A percentile compares a stretch with the other conserved stretches of the same genome.
Evolutionary conservation across 2,797 vertebrate genomes (phyloP).

Genomic region (Chanos chanos): DNA sequence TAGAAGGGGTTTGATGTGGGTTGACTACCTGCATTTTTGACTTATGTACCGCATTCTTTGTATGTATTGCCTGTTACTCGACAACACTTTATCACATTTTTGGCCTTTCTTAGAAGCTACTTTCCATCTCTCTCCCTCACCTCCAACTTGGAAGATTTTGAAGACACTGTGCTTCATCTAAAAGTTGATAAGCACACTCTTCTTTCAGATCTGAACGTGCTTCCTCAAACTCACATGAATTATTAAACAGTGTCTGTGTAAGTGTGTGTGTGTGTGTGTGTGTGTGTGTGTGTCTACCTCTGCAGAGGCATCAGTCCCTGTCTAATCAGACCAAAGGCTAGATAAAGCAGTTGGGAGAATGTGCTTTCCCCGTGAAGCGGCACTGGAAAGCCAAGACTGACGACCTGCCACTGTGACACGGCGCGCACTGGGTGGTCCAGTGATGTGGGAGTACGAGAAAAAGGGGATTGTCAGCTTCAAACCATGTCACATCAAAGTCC

Average conservation of each 20-base stretch:
- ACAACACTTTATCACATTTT: too few species aligned
- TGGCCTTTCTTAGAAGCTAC: too few species aligned
- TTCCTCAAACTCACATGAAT: constrained; percentile 29
- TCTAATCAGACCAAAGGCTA: constrained; percentile 41
- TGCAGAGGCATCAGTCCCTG: constrained; percentile 37
- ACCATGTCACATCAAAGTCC: constrained; percentile 42
- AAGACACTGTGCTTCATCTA: constrained; percentile 7
- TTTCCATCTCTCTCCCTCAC: too few species aligned
- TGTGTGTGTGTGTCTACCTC: constrained; percentile 20
- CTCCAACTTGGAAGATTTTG: neutral
- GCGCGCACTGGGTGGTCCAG: constrained; percentile 6
- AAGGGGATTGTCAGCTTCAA: constrained; percentile 40
- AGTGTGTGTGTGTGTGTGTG: too few species aligned
- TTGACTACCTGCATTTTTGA: too few species aligned
- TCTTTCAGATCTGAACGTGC: constrained; percentile 29
- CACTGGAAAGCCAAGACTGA: constrained; percentile 43
- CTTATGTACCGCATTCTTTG: too few species aligned
- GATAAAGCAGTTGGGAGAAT: constrained; percentile 32
- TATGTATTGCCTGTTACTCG: constrained; percentile 1
- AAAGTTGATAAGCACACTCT: constrained; percentile 15
- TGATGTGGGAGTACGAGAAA: constrained; percentile 5
- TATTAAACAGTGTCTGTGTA: constrained; percentile 41
- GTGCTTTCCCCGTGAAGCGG: constrained; percentile 33
- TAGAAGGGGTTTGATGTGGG: too few species aligned
- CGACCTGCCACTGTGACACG: constrained; percentile 21